A percentile compares a stretch with the other conserved stretches of the same genome.
These are phyloP conservation scores for Cybosia mesomella DNA, from an alignment of 2,888 invertebrate genomes.

Conservation along the genomic window DNA sequence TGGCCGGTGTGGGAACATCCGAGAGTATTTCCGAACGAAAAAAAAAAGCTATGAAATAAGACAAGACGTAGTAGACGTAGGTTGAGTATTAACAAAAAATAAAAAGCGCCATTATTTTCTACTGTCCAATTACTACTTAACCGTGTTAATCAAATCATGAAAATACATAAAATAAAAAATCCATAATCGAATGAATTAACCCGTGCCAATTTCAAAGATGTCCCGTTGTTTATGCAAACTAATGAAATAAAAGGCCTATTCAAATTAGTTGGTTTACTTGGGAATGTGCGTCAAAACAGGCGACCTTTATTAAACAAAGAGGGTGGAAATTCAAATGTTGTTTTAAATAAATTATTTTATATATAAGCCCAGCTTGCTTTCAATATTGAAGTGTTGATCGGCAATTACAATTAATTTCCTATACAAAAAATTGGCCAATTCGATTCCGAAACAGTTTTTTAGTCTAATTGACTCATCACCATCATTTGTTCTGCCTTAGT, in stretches of 20 bases:
- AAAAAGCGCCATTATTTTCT: too few relatives aligned
- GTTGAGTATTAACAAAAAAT: too few relatives aligned
- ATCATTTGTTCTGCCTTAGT: too few relatives aligned
- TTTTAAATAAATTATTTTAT: conserved; percentile 50
- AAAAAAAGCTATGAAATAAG: too few relatives aligned
- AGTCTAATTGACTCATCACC: too few relatives aligned
- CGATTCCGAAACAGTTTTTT: too few relatives aligned
- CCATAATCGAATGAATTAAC: conserved; percentile 23
- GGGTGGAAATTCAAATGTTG: conserved; percentile 46
- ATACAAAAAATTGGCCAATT: conserved; percentile 5
- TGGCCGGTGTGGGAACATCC: too few relatives aligned
- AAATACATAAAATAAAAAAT: conserved; percentile 1
- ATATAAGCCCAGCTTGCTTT: conserved; percentile 26
- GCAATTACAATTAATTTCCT: conserved; percentile 18
- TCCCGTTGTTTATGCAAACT: conserved; percentile 56
- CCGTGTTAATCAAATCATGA: conserved; percentile 1
- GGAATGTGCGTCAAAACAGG: conserved; percentile 53
- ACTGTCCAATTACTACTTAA: too few relatives aligned
- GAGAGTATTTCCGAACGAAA: too few relatives aligned
- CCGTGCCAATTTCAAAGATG: conserved; percentile 52
- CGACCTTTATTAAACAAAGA: conserved; percentile 49
- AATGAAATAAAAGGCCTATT: conserved; percentile 63
- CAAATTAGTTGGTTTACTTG: conserved; percentile 59
- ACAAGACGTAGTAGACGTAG: too few relatives aligned
- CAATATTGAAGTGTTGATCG: conserved; percentile 29